Conservation (phyloP, 2,797 vertebrate genomes). For the Sebastiscus tertius region DNA sequence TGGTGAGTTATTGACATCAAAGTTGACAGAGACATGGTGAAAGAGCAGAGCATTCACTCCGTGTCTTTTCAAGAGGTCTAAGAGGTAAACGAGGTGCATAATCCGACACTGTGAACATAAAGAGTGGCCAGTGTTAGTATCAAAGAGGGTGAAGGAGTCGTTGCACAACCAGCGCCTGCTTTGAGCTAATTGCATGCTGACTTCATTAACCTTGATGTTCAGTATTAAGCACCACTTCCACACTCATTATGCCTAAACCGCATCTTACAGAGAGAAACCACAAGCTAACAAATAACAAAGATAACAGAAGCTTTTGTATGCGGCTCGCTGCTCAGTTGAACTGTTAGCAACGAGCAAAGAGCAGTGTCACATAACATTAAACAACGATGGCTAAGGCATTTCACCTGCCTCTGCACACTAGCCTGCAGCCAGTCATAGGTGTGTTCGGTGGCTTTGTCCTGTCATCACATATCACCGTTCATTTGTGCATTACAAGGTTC, state of each 20-base stretch:
- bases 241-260: conserved; percentile 41
- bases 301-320: conserved; percentile 14
- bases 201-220: conserved; percentile 75
- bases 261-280: conserved; percentile 12
- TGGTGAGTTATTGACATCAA: conserved; percentile 69
- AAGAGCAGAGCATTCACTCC: conserved; percentile 24
- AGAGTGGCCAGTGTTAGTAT: conserved; percentile 44
- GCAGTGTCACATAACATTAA: conserved; percentile 52
- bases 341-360: conserved; percentile 34
- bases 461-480: conserved; percentile 73
- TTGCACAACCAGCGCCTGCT: conserved; percentile 51
- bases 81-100: conserved; percentile 41
- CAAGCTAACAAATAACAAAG: conserved; percentile 35
- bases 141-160: conserved; percentile 47
- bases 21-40: conserved; percentile 46
- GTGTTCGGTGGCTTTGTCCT: conserved; percentile 69
- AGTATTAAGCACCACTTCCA: conserved; percentile 55
- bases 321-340: conserved; percentile 38
- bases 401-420: conserved; percentile 58
- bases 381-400: conserved; percentile 41
- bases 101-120: conserved; percentile 25
- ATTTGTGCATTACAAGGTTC: conserved; percentile 64
- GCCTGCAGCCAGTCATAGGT: conserved; percentile 67
- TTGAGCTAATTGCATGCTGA: conserved; percentile 67
- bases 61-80: conserved; percentile 27